Evolutionary conservation across 2,888 invertebrate species (phyloP).

Genomic region (Pristionchus maxplancki): DNA sequence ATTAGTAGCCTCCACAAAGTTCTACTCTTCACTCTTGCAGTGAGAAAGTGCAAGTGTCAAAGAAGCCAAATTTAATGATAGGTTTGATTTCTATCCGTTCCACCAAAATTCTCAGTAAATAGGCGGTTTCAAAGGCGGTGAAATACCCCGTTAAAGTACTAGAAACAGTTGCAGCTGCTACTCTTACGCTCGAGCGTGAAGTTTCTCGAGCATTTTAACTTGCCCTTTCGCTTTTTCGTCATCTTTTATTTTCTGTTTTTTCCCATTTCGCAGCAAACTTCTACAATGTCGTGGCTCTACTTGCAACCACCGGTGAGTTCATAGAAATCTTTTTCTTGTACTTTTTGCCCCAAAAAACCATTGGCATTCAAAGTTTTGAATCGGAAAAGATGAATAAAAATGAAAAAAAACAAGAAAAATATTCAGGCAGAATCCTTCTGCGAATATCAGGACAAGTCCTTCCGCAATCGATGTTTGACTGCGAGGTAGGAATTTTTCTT

Average conservation of each 20-base stretch:
- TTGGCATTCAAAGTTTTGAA: too few relatives aligned
- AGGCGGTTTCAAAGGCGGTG: not conserved
- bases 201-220: not conserved
- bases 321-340: not conserved
- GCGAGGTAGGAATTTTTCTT: not conserved
- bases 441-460: not conserved
- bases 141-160: not conserved
- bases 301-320: not conserved
- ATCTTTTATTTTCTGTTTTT: too few relatives aligned
- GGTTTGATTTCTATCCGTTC: too few relatives aligned
- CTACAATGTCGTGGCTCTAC: not conserved
- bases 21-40: too few relatives aligned
- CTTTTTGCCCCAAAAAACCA: too few relatives aligned
- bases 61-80: too few relatives aligned
- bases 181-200: not conserved
- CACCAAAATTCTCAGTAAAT: not conserved
- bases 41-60: too few relatives aligned
- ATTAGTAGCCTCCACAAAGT: too few relatives aligned
- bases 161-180: not conserved
- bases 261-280: not conserved
- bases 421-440: not conserved
- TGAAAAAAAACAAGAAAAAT: not conserved
- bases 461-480: not conserved
- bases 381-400: not conserved
- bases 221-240: not conserved